phyloP scores from a whole-genome alignment of 2,797 vertebrate species.

The Neopelma chrysocephalum region DNA sequence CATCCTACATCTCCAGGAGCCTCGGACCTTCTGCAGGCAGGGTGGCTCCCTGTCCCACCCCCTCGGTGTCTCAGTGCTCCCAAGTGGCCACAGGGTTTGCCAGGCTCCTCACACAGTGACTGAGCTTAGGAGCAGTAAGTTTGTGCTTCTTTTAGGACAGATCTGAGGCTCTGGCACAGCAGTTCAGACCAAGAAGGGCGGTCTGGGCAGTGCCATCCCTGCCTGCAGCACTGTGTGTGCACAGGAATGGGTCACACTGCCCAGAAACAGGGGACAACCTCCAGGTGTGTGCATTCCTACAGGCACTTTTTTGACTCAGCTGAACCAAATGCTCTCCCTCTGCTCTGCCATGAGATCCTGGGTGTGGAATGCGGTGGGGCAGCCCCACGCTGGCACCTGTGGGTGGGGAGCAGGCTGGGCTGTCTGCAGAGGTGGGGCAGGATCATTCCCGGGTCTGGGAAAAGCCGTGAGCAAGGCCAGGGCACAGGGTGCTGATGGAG shows the following conservation, averaged over 20 bases:
- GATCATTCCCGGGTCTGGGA: accelerated
- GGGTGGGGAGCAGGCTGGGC: background rate
- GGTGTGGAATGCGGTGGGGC: background rate
- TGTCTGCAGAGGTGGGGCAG: background rate
- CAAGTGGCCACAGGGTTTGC: background rate
- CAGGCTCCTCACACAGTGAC: background rate
- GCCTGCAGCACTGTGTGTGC: accelerated
- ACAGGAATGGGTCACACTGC: background rate
- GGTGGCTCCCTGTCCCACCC: background rate
- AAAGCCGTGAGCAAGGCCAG: background rate
- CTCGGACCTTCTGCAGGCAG: background rate
- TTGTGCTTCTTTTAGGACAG: background rate
- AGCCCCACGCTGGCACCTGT: accelerated
- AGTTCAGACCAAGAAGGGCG: background rate
- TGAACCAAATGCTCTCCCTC: background rate
- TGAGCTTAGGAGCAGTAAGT: background rate
- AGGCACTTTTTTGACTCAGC: background rate
- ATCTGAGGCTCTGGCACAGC: background rate
- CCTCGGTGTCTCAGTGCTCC: background rate
- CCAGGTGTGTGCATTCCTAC: background rate
- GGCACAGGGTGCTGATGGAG: accelerated
- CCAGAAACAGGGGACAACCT: background rate
- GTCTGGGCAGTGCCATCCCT: background rate
- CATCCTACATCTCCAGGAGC: background rate
- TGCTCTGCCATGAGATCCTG: background rate